These are phyloP conservation scores for Falco naumanni DNA, from an alignment of 2,797 vertebrate genomes.

Conservation along the genomic window DNA sequence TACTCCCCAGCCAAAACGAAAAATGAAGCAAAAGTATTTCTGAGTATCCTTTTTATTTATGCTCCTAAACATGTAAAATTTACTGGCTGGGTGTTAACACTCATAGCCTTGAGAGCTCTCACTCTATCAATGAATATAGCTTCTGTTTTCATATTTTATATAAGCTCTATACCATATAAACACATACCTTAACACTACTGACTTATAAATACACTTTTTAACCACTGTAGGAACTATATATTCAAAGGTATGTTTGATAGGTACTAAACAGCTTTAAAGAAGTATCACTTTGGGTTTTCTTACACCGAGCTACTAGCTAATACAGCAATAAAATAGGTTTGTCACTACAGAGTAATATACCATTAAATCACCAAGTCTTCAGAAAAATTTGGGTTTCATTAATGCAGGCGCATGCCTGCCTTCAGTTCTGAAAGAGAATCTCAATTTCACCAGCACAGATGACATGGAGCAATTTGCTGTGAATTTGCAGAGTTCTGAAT, in stretches of 20 bases:
- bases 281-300: background rate
- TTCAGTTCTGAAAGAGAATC: background rate
- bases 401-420: background rate
- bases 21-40: slow-evolving; percentile 35
- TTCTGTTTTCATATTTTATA: slow-evolving; percentile 63
- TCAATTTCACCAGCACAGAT: background rate
- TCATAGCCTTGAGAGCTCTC: slow-evolving; percentile 51
- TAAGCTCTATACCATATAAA: slow-evolving; percentile 60
- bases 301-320: background rate
- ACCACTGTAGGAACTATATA: slow-evolving; percentile 33
- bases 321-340: background rate
- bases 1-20: slow-evolving; percentile 11
- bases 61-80: slow-evolving; percentile 50
- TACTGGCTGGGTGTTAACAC: slow-evolving; percentile 55
- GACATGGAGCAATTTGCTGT: background rate
- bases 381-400: background rate
- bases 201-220: slow-evolving; percentile 22
- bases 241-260: slow-evolving; percentile 19
- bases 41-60: slow-evolving; percentile 31
- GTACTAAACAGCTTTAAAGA: slow-evolving; percentile 34
- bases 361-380: background rate
- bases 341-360: background rate
- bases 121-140: slow-evolving; percentile 63
- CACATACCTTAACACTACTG: slow-evolving; percentile 53
- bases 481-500: background rate